A percentile compares a stretch with the other conserved stretches of the same genome.
These are phyloP conservation scores for Papilio dardanus DNA, from an alignment of 1,140 invertebrate species.

Conservation along the genomic window DNA sequence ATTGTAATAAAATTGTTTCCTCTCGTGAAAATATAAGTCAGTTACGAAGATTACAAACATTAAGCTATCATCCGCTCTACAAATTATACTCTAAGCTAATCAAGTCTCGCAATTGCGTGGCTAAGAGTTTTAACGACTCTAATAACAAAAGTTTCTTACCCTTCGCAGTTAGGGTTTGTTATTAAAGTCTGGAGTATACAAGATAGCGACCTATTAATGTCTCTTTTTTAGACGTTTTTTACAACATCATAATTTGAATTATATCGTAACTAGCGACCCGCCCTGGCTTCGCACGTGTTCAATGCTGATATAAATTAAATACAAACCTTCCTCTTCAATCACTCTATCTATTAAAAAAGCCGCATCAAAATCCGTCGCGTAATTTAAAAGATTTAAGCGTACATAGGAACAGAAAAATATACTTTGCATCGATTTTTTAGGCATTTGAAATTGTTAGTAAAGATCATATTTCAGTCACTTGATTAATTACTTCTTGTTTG, in stretches of 20 bases:
- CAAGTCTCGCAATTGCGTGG: neutral
- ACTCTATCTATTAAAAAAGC: no score
- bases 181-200: neutral
- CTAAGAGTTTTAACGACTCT: neutral
- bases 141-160: slow-evolving; percentile 2
- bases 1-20: neutral
- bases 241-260: neutral
- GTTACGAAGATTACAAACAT: neutral
- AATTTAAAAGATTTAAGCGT: no score
- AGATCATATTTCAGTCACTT: neutral
- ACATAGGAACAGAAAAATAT: no score
- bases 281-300: no score
- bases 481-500: neutral
- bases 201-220: neutral
- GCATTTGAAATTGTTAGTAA: neutral
- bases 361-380: no score
- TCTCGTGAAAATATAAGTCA: neutral
- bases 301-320: no score
- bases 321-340: no score
- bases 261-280: no score
- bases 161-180: neutral
- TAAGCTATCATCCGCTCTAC: neutral
- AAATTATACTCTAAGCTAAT: neutral
- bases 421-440: no score
- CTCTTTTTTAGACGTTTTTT: neutral